Conservation (phyloP, 1,140 invertebrate species). For the Bactericera cockerelli region DNA sequence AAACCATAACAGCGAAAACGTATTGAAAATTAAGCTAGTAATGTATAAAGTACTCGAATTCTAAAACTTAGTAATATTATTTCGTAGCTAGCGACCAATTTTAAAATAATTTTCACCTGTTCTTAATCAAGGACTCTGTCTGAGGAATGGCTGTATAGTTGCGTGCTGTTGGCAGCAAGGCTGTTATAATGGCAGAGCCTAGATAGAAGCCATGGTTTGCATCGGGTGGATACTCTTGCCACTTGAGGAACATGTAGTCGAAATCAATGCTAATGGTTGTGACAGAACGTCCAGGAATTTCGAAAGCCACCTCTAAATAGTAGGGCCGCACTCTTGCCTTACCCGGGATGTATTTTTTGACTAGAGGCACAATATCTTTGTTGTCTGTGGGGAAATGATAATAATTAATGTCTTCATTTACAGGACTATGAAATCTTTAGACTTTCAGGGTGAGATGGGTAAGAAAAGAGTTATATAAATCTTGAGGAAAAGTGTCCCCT, state of each 20-base stretch:
- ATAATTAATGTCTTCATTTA: too few relatives aligned
- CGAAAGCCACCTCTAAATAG: conserved; percentile 75
- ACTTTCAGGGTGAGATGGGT: too few relatives aligned
- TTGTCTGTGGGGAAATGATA: not conserved
- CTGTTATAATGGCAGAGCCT: conserved; percentile 66
- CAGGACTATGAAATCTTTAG: too few relatives aligned
- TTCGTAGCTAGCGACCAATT: too few relatives aligned
- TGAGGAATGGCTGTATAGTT: conserved; percentile 64
- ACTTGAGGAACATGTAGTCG: conserved; percentile 89
- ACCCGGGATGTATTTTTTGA: conserved; percentile 58
- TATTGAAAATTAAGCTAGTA: too few relatives aligned
- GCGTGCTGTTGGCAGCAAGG: conserved; percentile 53
- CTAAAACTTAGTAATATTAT: too few relatives aligned
- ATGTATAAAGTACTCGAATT: too few relatives aligned
- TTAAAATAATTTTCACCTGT: too few relatives aligned
- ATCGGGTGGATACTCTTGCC: conserved; percentile 98
- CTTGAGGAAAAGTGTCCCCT: too few relatives aligned
- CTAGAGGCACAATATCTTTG: conserved; percentile 26
- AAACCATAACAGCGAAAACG: too few relatives aligned
- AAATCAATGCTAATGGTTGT: conserved; percentile 77
- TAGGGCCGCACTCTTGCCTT: conserved; percentile 67
- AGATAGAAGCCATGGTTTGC: conserved; percentile 96
- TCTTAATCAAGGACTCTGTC: conserved; percentile 48
- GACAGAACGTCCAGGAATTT: conserved; percentile 58
- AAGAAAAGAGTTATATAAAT: too few relatives aligned